Evolutionary conservation across 30 jellyfish, hydroid and myxozoan genomes (phyloP).

Genomic region (Aurelia aurita): DNA sequence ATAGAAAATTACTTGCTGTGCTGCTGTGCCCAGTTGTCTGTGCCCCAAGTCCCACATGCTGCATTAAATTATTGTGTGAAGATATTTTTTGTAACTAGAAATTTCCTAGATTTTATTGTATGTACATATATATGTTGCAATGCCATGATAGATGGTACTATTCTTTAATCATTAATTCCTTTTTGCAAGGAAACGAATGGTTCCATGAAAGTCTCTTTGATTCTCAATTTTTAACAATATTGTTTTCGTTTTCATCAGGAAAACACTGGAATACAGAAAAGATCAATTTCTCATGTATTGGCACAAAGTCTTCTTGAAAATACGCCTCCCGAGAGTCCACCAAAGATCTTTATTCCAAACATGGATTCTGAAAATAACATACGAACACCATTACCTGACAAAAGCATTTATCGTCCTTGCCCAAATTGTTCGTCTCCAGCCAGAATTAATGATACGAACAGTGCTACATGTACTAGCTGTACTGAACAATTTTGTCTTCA

Average conservation of each 20-base stretch:
- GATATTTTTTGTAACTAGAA: too few species aligned
- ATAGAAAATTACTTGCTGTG: too few species aligned
- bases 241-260: conserved; percentile 32
- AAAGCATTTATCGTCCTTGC: conserved; percentile 27
- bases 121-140: too few species aligned
- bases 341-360: conserved; percentile 37
- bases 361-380: neutral
- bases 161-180: too few species aligned
- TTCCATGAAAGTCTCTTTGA: neutral
- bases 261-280: conserved; percentile 56
- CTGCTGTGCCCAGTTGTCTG: too few species aligned
- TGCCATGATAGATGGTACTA: too few species aligned
- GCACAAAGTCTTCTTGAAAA: conserved; percentile 49
- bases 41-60: too few species aligned
- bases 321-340: conserved; percentile 57
- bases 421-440: conserved; percentile 70
- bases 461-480: conserved; percentile 30
- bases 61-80: too few species aligned
- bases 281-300: conserved; percentile 6
- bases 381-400: neutral
- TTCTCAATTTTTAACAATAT: neutral
- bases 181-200: too few species aligned
- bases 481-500: conserved; percentile 38
- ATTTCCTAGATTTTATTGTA: too few species aligned
- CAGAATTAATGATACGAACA: conserved; percentile 8